A percentile compares a stretch with the other conserved stretches of the same genome.
Evolutionary conservation across 2,888 invertebrate genomes (phyloP).

Genomic region (Torymus auratus): DNA sequence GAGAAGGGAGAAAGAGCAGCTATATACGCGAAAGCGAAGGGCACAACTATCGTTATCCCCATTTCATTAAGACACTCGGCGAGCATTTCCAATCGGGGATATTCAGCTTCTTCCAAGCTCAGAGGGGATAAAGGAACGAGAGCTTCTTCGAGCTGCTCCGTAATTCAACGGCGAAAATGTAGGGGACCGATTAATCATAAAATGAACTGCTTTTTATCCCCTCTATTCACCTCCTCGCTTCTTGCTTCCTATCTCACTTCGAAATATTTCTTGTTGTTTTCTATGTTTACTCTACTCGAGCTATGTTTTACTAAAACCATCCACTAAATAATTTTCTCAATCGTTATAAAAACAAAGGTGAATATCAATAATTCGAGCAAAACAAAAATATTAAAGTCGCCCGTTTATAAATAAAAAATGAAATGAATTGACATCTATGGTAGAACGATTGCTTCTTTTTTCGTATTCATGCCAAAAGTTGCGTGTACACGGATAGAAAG

Average conservation of each 20-base stretch:
- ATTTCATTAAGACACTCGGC: constrained; percentile 54
- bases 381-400: too few species aligned
- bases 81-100: constrained; percentile 55
- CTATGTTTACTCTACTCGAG: not conserved
- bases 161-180: constrained; percentile 51
- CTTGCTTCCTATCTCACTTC: not conserved
- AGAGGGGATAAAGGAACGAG: constrained; percentile 43
- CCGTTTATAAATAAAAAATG: too few species aligned
- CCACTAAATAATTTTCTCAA: too few species aligned
- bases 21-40: constrained; percentile 22
- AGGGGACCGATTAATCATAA: constrained; percentile 65
- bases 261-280: not conserved
- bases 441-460: not conserved
- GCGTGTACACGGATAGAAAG: not conserved
- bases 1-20: not conserved
- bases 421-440: not conserved
- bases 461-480: not conserved
- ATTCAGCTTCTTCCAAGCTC: constrained; percentile 43
- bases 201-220: constrained; percentile 52
- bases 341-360: too few species aligned
- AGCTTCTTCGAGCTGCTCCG: constrained; percentile 31
- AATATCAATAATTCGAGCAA: too few species aligned
- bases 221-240: not conserved
- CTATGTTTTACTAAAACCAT: too few species aligned
- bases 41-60: constrained; percentile 54